Evolutionary conservation across 2,113 vertebrate genomes (phyloP), one percentile per base, ranked within the genome.

Genomic region (Erinaceus europaeus): DNA sequence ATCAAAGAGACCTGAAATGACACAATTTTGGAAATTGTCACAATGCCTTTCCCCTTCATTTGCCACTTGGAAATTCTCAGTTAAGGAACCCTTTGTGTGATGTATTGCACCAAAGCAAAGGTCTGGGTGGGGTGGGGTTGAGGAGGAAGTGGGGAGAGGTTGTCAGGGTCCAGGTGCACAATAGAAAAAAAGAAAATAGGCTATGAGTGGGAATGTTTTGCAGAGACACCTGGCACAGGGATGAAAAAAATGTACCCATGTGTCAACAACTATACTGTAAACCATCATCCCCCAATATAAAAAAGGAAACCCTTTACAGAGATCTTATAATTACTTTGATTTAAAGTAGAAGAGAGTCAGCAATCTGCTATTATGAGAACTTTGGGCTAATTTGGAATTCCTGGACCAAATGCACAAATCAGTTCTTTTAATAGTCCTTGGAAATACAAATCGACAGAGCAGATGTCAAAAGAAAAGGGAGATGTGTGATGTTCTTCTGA

Each of bases 401-500:
- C 75, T 84, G 29, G 86, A 25, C 29, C 52, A 61, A 84, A 76
- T 72, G 9, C 40, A 77, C 50, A 76, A 84, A 81, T 88, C 29
- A 55, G 9, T 81, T 80, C 61, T 87, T 91, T 88, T 71, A 53
- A 76, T 73, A 67, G 81, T 80, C 25, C 69, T 92, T 90, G 13
- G 21, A 90, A 90, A 84, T 34, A 75, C 9, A 71, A 15, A 73
- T n/a, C 44, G 77, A 77, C 64, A 10, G 13, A 86, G 62, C 62
- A 86, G 71, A 86, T 81, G 48, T 73, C 48, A 71, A 72, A 75
- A 72, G 44, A 29, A n/a, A 90, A 91, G 36, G 13, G 83, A 73
- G 48, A 80, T n/a, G 42, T 36, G 59, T 52, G 14, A 48, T 89
- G 32, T 59, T 71, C 73, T 92, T 88, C 62, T 25, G 48, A 8